These are phyloP conservation scores for Pachyrhynchus sulphureomaculatus DNA, from an alignment of 1,140 invertebrate genomes.

Conservation along the genomic window DNA sequence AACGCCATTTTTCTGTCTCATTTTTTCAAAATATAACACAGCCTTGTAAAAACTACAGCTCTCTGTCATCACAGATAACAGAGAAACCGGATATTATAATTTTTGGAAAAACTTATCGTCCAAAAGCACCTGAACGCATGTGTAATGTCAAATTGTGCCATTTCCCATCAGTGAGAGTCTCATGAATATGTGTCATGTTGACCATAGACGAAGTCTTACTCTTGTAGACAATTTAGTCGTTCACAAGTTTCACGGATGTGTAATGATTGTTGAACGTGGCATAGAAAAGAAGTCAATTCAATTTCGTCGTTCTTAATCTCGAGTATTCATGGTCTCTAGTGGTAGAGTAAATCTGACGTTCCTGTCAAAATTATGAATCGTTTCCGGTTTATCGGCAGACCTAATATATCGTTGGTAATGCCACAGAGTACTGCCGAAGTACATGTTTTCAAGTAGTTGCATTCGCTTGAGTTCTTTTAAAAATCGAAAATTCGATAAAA, in stretches of 20 bases:
- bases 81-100: too few relatives aligned
- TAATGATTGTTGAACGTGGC: constrained; percentile 85
- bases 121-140: constrained; percentile 66
- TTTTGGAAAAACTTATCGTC: constrained; percentile 56
- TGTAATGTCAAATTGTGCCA: constrained; percentile 86
- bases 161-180: constrained; percentile 69
- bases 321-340: constrained; percentile 41
- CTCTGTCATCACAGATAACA: too few relatives aligned
- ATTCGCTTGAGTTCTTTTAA: constrained; percentile 80
- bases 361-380: too few relatives aligned
- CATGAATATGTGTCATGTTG: constrained; percentile 72
- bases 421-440: constrained; percentile 74
- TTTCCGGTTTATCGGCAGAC: too few relatives aligned
- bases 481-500: constrained; percentile 76
- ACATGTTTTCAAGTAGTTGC: constrained; percentile 77
- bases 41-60: too few relatives aligned
- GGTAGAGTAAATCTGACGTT: constrained; percentile 42
- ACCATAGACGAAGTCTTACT: constrained; percentile 74
- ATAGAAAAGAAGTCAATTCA: constrained; percentile 78
- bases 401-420: constrained; percentile 38
- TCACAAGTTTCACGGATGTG: constrained; percentile 74
- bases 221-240: constrained; percentile 71
- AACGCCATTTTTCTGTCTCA: too few relatives aligned
- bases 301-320: constrained; percentile 71
- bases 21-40: too few relatives aligned